Evolutionary conservation across 2,113 vertebrate species (phyloP), one percentile per base, ranked within the genome.

Genomic region (Mesitornis unicolor): DNA sequence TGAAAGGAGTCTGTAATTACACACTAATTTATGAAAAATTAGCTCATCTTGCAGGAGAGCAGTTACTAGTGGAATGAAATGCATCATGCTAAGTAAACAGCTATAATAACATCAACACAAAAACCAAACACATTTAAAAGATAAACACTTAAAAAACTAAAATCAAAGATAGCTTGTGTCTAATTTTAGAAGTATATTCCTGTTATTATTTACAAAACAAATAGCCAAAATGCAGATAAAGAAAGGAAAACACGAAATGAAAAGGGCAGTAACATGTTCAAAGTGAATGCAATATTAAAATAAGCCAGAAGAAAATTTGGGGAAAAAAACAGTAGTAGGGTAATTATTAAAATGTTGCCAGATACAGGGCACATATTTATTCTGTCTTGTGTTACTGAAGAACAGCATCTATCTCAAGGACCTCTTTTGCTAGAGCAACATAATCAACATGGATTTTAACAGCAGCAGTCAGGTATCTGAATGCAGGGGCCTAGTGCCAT

Each of bases 21-120:
- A 48, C 29, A 50, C 50, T 95, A 56, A 70, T 50, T 87, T 89
- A 81, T 79, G 65, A 56, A 93, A 89, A 96, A 95, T 95, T 79
- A 94, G 33, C 61, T 91, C 64, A 63, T 93, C 61, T 89, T 93
- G 81, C 16, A 42, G 56, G 45, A 93, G 45, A 89, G 21, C 16
- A 60, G 51, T 82, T 81, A 87, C 91, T 93, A 93, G 81, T 48
- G 51, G 77, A 87, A 91, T 75, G 65, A 91, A 91, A 84, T 64
- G 17, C 51, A 84, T 78, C 13, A 6, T 36, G 43, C 20, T 94
- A 91, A 78, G 35, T 68, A 91, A 93, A 89, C 35, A 75, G 53
- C 38, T 69, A 50, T 63, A 90, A 85, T 54, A 80, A 75, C 22
- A 42, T 35, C 6, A 2, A 11, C 74, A 89, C 9, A 94, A 93